Evolutionary conservation across 2,797 vertebrate species (phyloP).

Genomic region (Pogoniulus pusillus): DNA sequence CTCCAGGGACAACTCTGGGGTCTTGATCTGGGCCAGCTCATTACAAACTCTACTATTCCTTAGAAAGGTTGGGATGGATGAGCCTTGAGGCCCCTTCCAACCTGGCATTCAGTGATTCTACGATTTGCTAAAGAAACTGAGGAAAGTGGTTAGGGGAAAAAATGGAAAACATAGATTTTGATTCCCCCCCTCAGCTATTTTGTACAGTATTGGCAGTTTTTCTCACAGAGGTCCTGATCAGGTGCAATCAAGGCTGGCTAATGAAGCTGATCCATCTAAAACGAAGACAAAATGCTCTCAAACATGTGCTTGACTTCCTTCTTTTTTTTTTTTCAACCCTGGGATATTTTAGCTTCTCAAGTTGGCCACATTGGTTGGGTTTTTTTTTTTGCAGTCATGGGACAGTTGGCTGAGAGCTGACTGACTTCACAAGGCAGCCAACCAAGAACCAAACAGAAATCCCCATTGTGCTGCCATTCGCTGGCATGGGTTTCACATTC

Average conservation of each 20-base stretch:
- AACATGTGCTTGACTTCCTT: neutral
- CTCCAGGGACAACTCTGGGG: no score
- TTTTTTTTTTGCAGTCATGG: neutral
- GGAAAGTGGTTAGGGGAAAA: neutral
- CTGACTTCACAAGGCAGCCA: neutral
- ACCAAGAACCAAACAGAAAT: neutral
- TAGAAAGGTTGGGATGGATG: no score
- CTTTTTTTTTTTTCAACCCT: neutral
- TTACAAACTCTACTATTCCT: no score
- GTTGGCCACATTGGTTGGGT: neutral
- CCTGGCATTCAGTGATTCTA: no score
- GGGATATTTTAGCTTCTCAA: neutral
- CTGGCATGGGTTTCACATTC: constrained; percentile 23
- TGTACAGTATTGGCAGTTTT: neutral
- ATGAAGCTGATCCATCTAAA: neutral
- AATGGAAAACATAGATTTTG: neutral
- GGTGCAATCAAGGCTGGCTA: neutral
- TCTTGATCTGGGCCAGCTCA: no score
- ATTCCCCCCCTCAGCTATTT: neutral
- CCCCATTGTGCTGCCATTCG: neutral
- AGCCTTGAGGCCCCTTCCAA: no score
- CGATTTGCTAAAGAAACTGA: neutral
- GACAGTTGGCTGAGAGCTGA: neutral
- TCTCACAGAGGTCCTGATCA: neutral
- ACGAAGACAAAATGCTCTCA: neutral